Percentiles rank a stretch among this genome's conserved stretches.
Conservation (phyloP, 2,888 invertebrate genomes). For the Microchrysa polita region DNA sequence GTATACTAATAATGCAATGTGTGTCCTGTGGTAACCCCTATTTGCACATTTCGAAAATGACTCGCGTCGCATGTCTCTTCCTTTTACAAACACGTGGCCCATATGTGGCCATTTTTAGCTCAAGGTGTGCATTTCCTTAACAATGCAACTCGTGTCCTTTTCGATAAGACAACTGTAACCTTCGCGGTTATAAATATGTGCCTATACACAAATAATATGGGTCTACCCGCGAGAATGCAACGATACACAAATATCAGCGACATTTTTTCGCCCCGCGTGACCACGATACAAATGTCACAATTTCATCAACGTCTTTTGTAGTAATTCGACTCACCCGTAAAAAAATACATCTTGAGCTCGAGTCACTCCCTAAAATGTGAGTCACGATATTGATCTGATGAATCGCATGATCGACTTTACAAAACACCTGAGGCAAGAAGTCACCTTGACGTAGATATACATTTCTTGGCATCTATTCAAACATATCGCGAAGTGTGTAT, state of each 20-base stretch:
- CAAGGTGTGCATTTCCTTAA: constrained; percentile 18
- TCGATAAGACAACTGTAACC: constrained; percentile 25
- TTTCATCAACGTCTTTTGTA: constrained; percentile 35
- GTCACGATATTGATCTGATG: constrained; percentile 33
- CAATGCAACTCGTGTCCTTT: constrained; percentile 10
- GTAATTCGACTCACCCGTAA: constrained; percentile 24
- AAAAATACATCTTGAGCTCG: constrained; percentile 7
- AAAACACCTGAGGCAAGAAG: constrained; percentile 1
- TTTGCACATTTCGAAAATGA: constrained; percentile 20
- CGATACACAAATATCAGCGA: not conserved
- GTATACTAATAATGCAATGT: no score
- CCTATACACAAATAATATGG: not conserved
- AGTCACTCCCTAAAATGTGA: not conserved
- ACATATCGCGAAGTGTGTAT: not conserved
- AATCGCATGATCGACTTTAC: constrained; percentile 28
- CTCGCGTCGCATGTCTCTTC: constrained; percentile 7
- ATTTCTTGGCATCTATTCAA: constrained; percentile 2
- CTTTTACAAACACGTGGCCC: not conserved
- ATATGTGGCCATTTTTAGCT: not conserved
- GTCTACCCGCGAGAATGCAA: not conserved
- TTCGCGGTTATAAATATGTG: constrained; percentile 15
- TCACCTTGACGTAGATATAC: not conserved
- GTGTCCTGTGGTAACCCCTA: not conserved
- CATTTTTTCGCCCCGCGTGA: constrained; percentile 1
- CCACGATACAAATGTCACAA: constrained; percentile 37